Evolutionary conservation across 2,797 vertebrate species (phyloP), one percentile per base, ranked within the genome.

Genomic region (Limnodromus scolopaceus): DNA sequence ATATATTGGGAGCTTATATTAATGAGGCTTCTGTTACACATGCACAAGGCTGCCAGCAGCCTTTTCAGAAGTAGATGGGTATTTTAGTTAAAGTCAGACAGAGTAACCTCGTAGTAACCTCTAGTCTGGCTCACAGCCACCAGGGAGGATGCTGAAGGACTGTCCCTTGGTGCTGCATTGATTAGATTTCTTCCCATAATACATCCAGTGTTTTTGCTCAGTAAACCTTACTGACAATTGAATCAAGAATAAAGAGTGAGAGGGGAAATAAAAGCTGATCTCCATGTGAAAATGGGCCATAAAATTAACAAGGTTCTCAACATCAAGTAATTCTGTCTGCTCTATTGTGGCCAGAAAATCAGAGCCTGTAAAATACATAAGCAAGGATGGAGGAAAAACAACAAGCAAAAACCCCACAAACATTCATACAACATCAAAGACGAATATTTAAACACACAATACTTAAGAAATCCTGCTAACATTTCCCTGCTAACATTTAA

Each of bases 171-270:
- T 43, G 81, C 90, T 93, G 96, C 96, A 89, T 97, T 87, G 97
- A 98, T 98, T 98, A 94, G 92, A 97, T 98, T 98, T 98, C 97
- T 94, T 84, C 96, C 97, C 96, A 98, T 98, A 98, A 98, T 97
- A 97, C 97, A n/a, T 16, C 92, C 97, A 97, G 97, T 98, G 98
- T 98, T 96, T 98, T 97, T 98, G 97, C 96, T 97, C 94, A 95
- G 94, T 87, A 97, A 97, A 97, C 97, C 96, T 79, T 97, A 86
- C 96, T 92, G 64, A 96, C 92, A 96, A 94, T n/a, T 91, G 86
- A 93, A 94, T 91, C 90, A 97, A 93, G 95, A 94, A 96, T 84
- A 92, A 95, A 96, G 84, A 65, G 19, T 25, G 80, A 90, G 61
- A 88, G 38, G 60, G 70, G 87, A 93, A 95, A 97, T 96, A 96